phyloP scores from a whole-genome alignment of 2,888 invertebrate species.

The Macrosiphum euphorbiae region DNA sequence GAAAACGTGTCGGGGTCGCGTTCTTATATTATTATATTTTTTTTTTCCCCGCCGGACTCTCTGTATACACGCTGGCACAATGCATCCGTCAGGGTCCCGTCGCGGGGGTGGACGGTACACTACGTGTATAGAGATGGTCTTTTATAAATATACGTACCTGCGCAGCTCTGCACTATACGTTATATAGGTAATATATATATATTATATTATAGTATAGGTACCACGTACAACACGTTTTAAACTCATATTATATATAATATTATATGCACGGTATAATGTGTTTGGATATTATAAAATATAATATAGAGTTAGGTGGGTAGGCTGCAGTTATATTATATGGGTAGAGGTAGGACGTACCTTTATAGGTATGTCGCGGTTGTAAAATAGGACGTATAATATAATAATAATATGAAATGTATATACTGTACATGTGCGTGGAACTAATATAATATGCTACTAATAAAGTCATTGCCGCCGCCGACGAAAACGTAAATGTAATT shows the following conservation, averaged over 20 bases:
- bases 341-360: not conserved
- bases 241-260: not conserved
- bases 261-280: not conserved
- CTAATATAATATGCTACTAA: slow-evolving; percentile 8
- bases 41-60: not conserved
- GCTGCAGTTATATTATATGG: not conserved
- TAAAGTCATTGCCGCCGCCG: slow-evolving; percentile 46
- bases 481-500: slow-evolving; percentile 58
- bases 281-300: not conserved
- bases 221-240: not conserved
- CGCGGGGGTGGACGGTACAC: slow-evolving; percentile 17
- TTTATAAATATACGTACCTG: not conserved
- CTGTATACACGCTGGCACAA: not conserved
- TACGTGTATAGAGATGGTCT: not conserved
- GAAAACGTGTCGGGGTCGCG: slow-evolving; percentile 13
- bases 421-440: not conserved
- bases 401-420: not conserved
- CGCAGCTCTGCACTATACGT: not conserved
- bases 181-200: not conserved
- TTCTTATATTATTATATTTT: not conserved
- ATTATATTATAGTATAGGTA: not conserved
- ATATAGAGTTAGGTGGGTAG: not conserved
- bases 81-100: not conserved
- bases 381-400: not conserved
- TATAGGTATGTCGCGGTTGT: not conserved